Evolutionary conservation across 2,888 invertebrate genomes (phyloP), one percentile per base, ranked within the genome.

Genomic region (Andrena minutula): DNA sequence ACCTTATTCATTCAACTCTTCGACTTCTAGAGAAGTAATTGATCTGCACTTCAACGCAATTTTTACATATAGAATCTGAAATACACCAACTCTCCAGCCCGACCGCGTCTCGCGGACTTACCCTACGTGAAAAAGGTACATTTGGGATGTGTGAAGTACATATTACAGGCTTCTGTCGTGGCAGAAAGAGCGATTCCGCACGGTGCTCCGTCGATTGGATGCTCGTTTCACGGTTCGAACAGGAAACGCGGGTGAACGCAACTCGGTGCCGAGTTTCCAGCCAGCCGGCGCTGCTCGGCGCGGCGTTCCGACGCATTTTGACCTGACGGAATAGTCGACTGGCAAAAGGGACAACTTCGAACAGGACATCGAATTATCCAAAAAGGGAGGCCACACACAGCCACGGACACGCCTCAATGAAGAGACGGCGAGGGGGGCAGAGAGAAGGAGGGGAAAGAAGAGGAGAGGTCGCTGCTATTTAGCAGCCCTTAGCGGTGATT

Each of bases 401-500:
- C 20, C 61, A 85, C 75, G 82, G 88, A 87, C 89, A 89, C 88
- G 90, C 88, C 90, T 89, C 82, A 84, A 66, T 84, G 78, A 79
- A 69, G 23, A 23, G 16, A 49, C 20, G 23, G 69, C 23, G 41
- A 60, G 20, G 26, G 2, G n/a, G 16, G 10, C 20, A 2, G 23
- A 41, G 56, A n/a, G 51, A 32, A 53, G 41, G 8, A 35, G 26
- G 53, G 30, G 83, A 82, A 82, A 82, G 84, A 83, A 79, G 83
- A 82, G 83, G 84, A 86, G 87, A 79, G 77, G 60, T 82, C 68
- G 80, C 83, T 86, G 91, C 91, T 91, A 92, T 93, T 93, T 93
- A 93, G 90, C 93, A 93, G 93, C 93, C 93, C 93, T 93, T 92
- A 92, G 89, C 89, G 88, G 90, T 93, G 93, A 93, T 93, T 93